Evolutionary conservation across 1,140 invertebrate species (phyloP), one percentile per base, ranked within the genome.

Genomic region (Musca domestica): DNA sequence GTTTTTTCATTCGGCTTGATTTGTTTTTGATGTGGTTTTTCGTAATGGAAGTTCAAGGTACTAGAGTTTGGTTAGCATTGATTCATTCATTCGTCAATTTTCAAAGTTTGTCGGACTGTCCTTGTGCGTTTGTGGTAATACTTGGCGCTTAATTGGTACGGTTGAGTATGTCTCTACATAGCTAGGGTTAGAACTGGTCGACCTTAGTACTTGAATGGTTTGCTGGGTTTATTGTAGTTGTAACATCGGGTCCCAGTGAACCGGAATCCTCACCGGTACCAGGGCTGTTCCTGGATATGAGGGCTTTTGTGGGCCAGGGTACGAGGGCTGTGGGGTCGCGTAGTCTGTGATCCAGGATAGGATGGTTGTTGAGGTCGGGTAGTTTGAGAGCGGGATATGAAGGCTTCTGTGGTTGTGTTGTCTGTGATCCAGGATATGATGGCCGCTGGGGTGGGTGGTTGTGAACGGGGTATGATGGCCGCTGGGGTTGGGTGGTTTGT

Each of bases 201-300:
- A 41, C 4, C 4, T 41, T 75, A 75, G 61, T 70, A 75, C 51
- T 71, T 74, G 27, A 75, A 75, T 14, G 74, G 72, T 41, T 58
- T 72, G 27, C 70, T 58, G n/a, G 74, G 74, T 52, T 72, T 73
- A 34, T 73, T 73, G 69, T 75, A 75, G 48, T 75, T 75, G 66
- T 75, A 75, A 20, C 74, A 54, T 75, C 74, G 46, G 74, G 72
- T 30, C 74, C 74, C 41, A 75, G 54, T 0, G 74, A 75, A 14
- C 74, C 74, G 0, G 74, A 70, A 9, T 75, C 74, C 1, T 22
- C 47, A 27, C 47, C 49, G 19, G 69, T 61, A 14, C 47, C 61
- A 3, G 69, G 27, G 48, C 47, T 9, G 47, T 56, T 6, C 20
- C 54, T n/a, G 68, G 54, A 9, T 69, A 67, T 4, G 49, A 12